These are phyloP conservation scores for Bostrychus sinensis DNA, from an alignment of 2,113 vertebrate species.

Conservation along the genomic window DNA sequence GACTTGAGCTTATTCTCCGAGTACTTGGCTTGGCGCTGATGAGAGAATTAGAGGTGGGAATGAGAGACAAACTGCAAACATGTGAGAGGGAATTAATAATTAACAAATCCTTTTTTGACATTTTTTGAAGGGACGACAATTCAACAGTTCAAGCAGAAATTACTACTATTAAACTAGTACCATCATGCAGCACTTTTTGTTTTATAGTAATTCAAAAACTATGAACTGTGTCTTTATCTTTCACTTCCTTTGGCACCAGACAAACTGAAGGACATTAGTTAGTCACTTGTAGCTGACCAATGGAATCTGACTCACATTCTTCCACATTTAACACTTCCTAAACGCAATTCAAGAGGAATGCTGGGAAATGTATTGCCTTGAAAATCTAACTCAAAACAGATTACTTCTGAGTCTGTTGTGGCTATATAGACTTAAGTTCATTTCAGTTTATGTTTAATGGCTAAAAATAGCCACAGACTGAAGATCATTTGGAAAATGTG, in stretches of 20 bases:
- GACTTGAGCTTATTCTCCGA: constrained; percentile 99
- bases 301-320: constrained; percentile 59
- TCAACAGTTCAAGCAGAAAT: too few relatives aligned
- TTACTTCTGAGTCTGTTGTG: constrained; percentile 19
- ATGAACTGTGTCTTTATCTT: constrained; percentile 20
- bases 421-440: too few relatives aligned
- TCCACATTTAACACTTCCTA: constrained; percentile 41
- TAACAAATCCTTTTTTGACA: constrained; percentile 38
- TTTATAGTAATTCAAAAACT: constrained; percentile 22
- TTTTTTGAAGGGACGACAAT: too few relatives aligned
- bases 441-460: too few relatives aligned
- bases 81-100: constrained; percentile 32
- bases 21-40: constrained; percentile 97
- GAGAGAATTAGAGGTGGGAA: constrained; percentile 54
- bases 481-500: neutral
- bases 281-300: constrained; percentile 60
- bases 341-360: constrained; percentile 53
- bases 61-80: constrained; percentile 39
- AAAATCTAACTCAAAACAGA: constrained; percentile 58
- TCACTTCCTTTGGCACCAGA: constrained; percentile 47
- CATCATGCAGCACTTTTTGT: constrained; percentile 23
- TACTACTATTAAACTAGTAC: too few relatives aligned
- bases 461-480: too few relatives aligned
- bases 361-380: constrained; percentile 7
- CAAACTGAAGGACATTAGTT: constrained; percentile 26